Percentiles rank a stretch among this genome's conserved stretches.
These are phyloP conservation scores for Troglohyphantes excavatus DNA, from an alignment of 2,888 invertebrate species.

Conservation along the genomic window DNA sequence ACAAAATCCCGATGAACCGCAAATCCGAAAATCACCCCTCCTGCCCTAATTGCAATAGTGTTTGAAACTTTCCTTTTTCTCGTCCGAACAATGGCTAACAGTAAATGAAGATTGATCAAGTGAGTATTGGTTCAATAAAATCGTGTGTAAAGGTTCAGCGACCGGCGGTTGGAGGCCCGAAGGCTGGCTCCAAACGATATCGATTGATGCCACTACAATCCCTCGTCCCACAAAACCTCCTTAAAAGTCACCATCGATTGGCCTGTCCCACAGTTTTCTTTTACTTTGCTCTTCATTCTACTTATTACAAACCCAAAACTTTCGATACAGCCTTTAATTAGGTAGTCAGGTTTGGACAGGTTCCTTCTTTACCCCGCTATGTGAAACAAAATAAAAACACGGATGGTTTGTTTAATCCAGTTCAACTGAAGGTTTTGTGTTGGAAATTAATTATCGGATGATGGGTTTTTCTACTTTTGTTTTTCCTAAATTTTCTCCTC, in stretches of 20 bases:
- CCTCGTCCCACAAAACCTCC: constrained; percentile 26
- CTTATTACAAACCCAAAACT: not conserved
- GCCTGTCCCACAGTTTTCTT: constrained; percentile 19
- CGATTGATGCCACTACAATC: constrained; percentile 58
- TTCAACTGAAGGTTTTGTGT: too few relatives aligned
- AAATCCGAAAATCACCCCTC: not conserved
- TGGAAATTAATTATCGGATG: too few relatives aligned
- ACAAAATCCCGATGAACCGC: too few relatives aligned
- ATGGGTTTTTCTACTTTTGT: too few relatives aligned
- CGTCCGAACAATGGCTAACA: not conserved
- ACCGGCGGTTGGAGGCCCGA: constrained; percentile 59
- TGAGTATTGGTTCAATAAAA: constrained; percentile 56
- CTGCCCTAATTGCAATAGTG: not conserved
- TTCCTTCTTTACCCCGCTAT: too few relatives aligned
- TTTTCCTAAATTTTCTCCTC: too few relatives aligned
- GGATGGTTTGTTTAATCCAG: too few relatives aligned
- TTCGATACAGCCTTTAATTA: too few relatives aligned
- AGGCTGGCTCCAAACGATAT: constrained; percentile 54
- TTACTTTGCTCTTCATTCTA: not conserved
- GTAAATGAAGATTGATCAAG: constrained; percentile 28
- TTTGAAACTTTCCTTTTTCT: not conserved
- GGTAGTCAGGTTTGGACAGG: too few relatives aligned
- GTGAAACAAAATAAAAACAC: too few relatives aligned
- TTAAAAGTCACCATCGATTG: constrained; percentile 69
- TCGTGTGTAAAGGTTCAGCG: constrained; percentile 59